These are phyloP conservation scores for Ellobium chinense DNA, from an alignment of 2,888 invertebrate species.

Conservation along the genomic window DNA sequence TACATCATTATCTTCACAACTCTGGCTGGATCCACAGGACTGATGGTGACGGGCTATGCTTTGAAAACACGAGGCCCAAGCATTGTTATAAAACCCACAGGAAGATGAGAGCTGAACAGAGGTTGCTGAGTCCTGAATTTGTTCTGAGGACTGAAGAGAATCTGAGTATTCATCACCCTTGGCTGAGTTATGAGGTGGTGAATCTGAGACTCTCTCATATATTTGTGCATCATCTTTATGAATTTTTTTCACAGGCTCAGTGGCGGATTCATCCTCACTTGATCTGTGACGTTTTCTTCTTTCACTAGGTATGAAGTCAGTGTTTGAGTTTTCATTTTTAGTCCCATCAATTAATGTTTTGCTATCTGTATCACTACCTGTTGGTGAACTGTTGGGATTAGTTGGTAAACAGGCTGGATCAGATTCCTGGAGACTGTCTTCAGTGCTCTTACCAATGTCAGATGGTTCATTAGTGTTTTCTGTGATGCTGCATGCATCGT, in stretches of 20 bases:
- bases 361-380: background rate
- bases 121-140: background rate
- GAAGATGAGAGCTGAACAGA: background rate
- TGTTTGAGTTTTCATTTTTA: background rate
- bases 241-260: background rate
- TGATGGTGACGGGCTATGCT: no score
- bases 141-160: background rate
- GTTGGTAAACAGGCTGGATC: background rate
- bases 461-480: background rate
- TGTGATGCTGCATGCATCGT: background rate
- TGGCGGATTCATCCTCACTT: background rate
- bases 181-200: background rate
- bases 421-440: background rate
- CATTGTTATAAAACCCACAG: background rate
- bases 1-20: no score
- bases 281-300: background rate
- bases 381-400: background rate
- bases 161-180: background rate
- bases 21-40: no score
- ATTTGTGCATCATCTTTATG: background rate
- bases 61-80: constrained; percentile 25
- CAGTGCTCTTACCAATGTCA: background rate
- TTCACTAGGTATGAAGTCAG: background rate
- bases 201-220: no score
- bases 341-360: background rate